Percentiles rank a stretch among this genome's conserved stretches.
Evolutionary conservation across 2,797 vertebrate genomes (phyloP).

Genomic region (Microctenopoma steveboyesi): DNA sequence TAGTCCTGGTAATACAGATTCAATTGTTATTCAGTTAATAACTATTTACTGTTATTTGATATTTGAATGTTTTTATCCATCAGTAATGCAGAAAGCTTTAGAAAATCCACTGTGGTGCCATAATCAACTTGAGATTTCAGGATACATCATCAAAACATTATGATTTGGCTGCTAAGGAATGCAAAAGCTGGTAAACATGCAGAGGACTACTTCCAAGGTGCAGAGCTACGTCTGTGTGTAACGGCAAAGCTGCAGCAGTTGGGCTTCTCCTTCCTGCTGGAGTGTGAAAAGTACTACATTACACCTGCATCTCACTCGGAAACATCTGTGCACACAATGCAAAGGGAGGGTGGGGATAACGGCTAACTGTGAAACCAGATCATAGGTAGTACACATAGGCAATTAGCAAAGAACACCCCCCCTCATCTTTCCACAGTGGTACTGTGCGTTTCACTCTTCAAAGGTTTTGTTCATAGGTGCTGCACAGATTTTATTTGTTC

Average conservation of each 20-base stretch:
- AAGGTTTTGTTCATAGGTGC: conserved; percentile 45
- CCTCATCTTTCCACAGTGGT: conserved; percentile 25
- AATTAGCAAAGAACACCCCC: conserved; percentile 49
- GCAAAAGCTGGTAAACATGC: conserved; percentile 27
- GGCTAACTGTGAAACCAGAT: conserved; percentile 72
- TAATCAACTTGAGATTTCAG: conserved; percentile 8
- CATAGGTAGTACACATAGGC: conserved; percentile 33
- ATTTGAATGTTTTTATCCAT: conserved; percentile 1
- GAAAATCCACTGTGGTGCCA: conserved; percentile 14
- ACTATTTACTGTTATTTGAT: neutral
- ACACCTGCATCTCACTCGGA: conserved; percentile 73
- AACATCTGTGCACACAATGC: conserved; percentile 77
- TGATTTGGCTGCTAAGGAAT: conserved; percentile 21
- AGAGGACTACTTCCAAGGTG: conserved; percentile 18
- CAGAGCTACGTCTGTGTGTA: conserved; percentile 19
- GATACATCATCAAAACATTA: conserved; percentile 28
- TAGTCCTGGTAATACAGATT: neutral
- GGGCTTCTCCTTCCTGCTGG: conserved; percentile 68
- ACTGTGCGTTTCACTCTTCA: conserved; percentile 27
- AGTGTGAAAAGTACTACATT: conserved; percentile 52
- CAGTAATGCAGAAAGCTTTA: conserved; percentile 5
- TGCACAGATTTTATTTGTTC: conserved; percentile 38
- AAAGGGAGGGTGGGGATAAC: conserved; percentile 50
- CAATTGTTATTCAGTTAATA: conserved; percentile 1
- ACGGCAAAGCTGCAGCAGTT: conserved; percentile 54